Evolutionary conservation across 2,888 invertebrate species (phyloP), one percentile per base, ranked within the genome.

Genomic region (Eristalinus aeneus): DNA sequence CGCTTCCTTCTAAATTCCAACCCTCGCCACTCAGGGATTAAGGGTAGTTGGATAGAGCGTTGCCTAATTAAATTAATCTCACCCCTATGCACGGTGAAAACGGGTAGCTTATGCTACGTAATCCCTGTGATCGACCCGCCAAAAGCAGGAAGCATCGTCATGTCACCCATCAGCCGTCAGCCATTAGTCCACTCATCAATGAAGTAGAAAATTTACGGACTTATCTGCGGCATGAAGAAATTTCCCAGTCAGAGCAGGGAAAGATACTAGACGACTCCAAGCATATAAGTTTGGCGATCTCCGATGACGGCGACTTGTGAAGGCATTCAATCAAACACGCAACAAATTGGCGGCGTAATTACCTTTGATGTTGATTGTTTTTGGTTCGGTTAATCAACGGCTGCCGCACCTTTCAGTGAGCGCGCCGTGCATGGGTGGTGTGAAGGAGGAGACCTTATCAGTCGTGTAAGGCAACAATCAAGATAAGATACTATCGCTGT

Each of bases 341-440:
- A 78, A 92, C 92, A 92, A 92, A 92, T 92, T 92, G 92, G 89
- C 92, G 92, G 91, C 89, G 76, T 88, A 90, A 89, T 88, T 84
- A 88, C 84, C 89, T 91, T 91, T 91, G 91, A 91, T 88, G 90
- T 91, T 91, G 91, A 90, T 90, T 91, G 91, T 91, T 90, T 89
- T 89, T 88, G 89, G 91, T 89, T 90, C 90, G 76, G 85, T 85
- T 86, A 86, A 86, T 82, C 77, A 86, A 75, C 87, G 83, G 87
- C 87, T 87, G 87, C 87, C 83, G 87, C 87, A 83, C 87, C 87
- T 87, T 87, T 72, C 56, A 83, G 46, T 69, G 32, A 20, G 72
- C 32, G 39, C 53, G 27, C 27, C 27, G 36, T 64, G 32, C 46
- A 72, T 72, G 22, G 58, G 22, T 64, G 56, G 67, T 81, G 78